Conservation (phyloP, 2,797 vertebrate species). For the Alcedo quadribrachys region DNA sequence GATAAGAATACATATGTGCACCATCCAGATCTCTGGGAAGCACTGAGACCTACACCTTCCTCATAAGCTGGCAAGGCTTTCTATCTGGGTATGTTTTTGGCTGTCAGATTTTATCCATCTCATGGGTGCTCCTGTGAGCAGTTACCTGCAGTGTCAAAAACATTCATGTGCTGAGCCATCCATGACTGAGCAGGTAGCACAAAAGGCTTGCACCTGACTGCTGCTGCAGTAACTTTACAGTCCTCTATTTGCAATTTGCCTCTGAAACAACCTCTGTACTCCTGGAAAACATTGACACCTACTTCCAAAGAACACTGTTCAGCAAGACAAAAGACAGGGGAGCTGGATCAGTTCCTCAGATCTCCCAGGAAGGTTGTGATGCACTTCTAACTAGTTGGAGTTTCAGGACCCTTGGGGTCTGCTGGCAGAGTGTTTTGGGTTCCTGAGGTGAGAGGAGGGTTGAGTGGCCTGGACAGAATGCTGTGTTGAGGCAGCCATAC, state of each 20-base stretch:
- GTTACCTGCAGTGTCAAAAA: background rate
- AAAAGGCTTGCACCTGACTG: background rate
- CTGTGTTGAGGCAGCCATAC: background rate
- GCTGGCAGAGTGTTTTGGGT: background rate
- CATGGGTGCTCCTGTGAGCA: background rate
- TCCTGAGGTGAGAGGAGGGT: background rate
- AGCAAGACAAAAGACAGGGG: background rate
- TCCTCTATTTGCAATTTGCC: background rate
- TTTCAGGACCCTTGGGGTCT: background rate
- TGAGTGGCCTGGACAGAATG: background rate
- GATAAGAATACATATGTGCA: rapidly evolving
- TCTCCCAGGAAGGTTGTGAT: background rate
- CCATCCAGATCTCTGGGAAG: background rate
- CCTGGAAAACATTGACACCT: rapidly evolving
- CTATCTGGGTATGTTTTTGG: background rate
- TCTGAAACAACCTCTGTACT: background rate
- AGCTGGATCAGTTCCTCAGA: background rate
- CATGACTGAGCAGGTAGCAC: background rate
- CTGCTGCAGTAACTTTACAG: background rate
- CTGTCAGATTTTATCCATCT: background rate
- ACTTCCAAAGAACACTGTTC: background rate
- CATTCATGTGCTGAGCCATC: background rate
- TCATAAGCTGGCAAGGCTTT: background rate
- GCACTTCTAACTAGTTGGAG: background rate
- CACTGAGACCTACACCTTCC: background rate